Base-by-base conservation (phyloP, 64 coral and sea anemone species). In the Stichodactyla mertensii region DNA sequence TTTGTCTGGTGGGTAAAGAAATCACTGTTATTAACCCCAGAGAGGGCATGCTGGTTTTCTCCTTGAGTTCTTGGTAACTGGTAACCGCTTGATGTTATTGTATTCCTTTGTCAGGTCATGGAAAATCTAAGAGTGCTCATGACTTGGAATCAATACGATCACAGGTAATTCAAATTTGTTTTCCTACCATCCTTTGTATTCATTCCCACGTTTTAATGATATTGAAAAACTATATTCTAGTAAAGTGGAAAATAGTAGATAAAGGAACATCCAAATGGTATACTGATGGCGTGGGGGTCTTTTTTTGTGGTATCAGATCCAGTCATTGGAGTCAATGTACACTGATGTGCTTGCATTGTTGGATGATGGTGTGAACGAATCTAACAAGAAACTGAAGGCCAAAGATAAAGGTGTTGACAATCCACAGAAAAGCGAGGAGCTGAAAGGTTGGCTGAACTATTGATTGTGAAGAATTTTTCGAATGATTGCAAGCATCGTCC, bases 251-350 rank as follows among this genome's bases (percentile, higher is more conserved):
- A 45, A 45, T 45, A 45, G 36, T 45, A 45, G 3, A 45, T 45
- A 45, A 45, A 45, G 36, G 3, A 45, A 45, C 36, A 45, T 45
- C 36, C 3, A 45, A 45, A 45, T 45, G 36, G 14, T 9, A 58
- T 4, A 58, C 8, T 11, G 56, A 58, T 58, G 14, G 9, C 4
- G 14, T 58, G 56, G 2, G 8, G 55, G 7, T 57, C 13, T 58
- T 58, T 15, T 58, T 58, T 15, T 15, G 1, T 58, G 56, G 5
- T 58, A 58, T 74, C 24, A 74, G 94, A 87, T 97, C 77, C 78
- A 97, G 57, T 88, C 88, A 52, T 53, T 97, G 6, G 94, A 97
- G 51, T 82, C 61, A 6, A 97, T 97, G 94, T 97, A 97, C 36
- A 77, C 80, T 19, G 94, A 97, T 51, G 88, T 97, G 8, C 86